Percentiles rank a stretch among this genome's conserved stretches.
These are phyloP conservation scores for Sebastolobus alascanus DNA, from an alignment of 2,797 vertebrate genomes.

Conservation along the genomic window DNA sequence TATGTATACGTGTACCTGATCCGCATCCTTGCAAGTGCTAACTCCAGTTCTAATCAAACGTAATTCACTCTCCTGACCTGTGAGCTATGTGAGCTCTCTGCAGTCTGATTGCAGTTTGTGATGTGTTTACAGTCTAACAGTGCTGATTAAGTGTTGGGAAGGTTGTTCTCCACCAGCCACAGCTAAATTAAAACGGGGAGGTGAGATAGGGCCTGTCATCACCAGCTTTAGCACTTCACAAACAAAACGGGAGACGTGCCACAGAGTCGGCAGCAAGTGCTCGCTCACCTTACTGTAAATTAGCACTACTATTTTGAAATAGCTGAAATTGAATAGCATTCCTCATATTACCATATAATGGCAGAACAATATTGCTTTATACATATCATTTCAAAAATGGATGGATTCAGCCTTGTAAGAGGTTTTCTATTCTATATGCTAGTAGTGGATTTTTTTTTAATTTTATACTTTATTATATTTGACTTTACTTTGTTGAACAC, in stretches of 20 bases:
- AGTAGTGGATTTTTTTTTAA: not conserved
- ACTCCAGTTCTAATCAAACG: conserved; percentile 49
- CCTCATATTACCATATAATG: not conserved
- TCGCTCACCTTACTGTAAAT: conserved; percentile 27
- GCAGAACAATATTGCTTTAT: not conserved
- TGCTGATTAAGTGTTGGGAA: conserved; percentile 63
- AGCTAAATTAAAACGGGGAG: conserved; percentile 69
- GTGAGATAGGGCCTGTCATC: conserved; percentile 65
- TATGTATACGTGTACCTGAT: conserved; percentile 6
- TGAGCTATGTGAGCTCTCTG: conserved; percentile 45
- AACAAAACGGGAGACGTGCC: conserved; percentile 17
- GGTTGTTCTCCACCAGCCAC: conserved; percentile 53
- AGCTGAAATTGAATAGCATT: conserved; percentile 1
- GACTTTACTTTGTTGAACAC: not conserved
- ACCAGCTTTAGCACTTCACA: conserved; percentile 45
- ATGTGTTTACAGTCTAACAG: conserved; percentile 61
- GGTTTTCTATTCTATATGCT: not conserved
- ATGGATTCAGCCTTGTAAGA: not conserved
- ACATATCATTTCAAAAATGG: not conserved
- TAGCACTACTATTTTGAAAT: conserved; percentile 24
- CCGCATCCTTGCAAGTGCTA: conserved; percentile 2
- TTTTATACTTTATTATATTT: not conserved
- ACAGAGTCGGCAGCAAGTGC: conserved; percentile 44
- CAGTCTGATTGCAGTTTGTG: conserved; percentile 55
- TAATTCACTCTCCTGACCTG: conserved; percentile 42